Percentiles rank a stretch among this genome's conserved stretches.
Evolutionary conservation across 37 sponge, comb jelly and placozoan genomes (phyloP).

Genomic region (Diacarnus erythraeanus): DNA sequence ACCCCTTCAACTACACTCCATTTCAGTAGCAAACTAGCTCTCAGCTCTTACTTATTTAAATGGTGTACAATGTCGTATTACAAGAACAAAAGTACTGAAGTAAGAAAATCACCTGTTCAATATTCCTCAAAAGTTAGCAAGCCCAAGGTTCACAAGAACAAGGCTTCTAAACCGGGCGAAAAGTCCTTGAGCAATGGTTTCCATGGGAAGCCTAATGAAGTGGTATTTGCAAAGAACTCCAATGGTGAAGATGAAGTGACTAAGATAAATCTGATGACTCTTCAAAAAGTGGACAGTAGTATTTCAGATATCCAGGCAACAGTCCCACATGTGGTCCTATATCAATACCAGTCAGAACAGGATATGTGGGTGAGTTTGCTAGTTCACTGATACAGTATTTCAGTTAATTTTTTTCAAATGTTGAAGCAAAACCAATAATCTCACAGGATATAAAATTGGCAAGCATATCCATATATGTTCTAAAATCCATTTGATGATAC

Average conservation of each 20-base stretch:
- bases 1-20: too few species aligned
- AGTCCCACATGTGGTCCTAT: constrained; percentile 59
- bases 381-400: too few species aligned
- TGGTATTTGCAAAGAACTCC: neutral
- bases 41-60: too few species aligned
- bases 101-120: neutral
- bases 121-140: neutral
- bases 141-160: neutral
- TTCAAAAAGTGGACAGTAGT: constrained; percentile 36
- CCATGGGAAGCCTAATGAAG: neutral
- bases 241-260: constrained; percentile 1
- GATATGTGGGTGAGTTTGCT: constrained; percentile 70
- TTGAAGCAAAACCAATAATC: too few species aligned
- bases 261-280: constrained; percentile 54
- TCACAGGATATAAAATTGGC: too few species aligned
- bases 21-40: too few species aligned
- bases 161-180: neutral
- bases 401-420: too few species aligned
- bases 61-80: neutral
- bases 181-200: neutral
- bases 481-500: too few species aligned
- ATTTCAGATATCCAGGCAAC: constrained; percentile 32
- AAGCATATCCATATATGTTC: too few species aligned
- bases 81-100: neutral
- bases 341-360: constrained; percentile 31